A percentile compares a stretch with the other conserved stretches of the same genome.
These are phyloP conservation scores for Eolophus roseicapilla DNA, from an alignment of 2,113 vertebrate genomes.

Conservation along the genomic window DNA sequence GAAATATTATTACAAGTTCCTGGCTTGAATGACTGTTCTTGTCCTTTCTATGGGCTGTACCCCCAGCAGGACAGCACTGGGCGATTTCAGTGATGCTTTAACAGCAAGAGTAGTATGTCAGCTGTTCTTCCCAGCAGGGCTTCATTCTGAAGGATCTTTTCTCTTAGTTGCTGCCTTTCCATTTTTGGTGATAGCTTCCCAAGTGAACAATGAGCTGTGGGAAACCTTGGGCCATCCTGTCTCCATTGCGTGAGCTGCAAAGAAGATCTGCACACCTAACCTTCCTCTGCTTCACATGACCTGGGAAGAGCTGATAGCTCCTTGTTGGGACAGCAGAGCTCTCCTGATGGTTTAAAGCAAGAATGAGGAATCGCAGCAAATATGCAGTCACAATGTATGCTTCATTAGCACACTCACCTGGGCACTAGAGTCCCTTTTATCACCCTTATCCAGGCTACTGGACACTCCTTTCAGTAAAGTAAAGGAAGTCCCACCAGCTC, in stretches of 20 bases:
- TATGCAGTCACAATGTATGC: background rate
- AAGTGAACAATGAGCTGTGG: background rate
- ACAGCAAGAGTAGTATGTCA: background rate
- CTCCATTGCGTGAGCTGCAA: background rate
- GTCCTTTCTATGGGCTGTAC: background rate
- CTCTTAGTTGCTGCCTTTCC: background rate
- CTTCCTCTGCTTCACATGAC: background rate
- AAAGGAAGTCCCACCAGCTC: background rate
- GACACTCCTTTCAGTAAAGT: background rate
- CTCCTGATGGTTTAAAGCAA: background rate
- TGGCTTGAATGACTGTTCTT: background rate
- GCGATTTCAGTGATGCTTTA: background rate
- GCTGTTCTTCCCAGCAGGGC: background rate
- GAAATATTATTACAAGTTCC: constrained; percentile 12
- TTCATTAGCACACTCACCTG: background rate
- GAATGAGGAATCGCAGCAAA: background rate
- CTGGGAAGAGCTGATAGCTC: background rate
- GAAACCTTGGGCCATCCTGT: background rate
- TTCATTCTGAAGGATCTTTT: background rate
- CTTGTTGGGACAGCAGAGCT: background rate
- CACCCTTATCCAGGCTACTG: background rate
- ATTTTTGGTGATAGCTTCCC: background rate
- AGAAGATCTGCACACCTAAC: background rate
- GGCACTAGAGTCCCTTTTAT: background rate
- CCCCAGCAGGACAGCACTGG: background rate